Percentiles rank a stretch among this genome's conserved stretches.
phyloP scores from a whole-genome alignment of 2,888 invertebrate species.

The Pogonocherus hispidulus region DNA sequence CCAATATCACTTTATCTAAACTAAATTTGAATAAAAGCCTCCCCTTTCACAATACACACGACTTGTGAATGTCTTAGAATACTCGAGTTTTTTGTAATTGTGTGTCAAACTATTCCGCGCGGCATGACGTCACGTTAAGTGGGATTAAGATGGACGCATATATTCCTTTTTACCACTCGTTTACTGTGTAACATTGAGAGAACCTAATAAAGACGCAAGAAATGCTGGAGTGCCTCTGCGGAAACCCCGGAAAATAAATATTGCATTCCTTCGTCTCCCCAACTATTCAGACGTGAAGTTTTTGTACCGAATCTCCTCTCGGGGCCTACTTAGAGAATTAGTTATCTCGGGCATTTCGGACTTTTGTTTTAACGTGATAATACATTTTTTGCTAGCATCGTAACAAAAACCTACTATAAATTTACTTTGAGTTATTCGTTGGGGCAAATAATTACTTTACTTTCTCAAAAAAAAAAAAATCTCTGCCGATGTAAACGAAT shows the following conservation, averaged over 20 bases:
- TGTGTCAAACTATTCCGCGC: no score
- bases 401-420: background rate
- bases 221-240: background rate
- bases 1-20: no score
- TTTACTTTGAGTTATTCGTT: background rate
- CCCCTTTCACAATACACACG: no score
- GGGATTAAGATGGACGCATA: background rate
- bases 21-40: no score
- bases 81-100: no score
- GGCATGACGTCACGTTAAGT: no score
- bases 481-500: no score
- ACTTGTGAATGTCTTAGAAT: no score
- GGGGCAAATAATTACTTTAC: background rate
- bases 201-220: background rate
- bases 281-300: background rate
- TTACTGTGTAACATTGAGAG: background rate
- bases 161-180: background rate
- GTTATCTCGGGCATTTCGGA: constrained; percentile 9
- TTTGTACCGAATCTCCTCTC: background rate
- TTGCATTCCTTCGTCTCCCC: background rate
- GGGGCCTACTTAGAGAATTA: constrained; percentile 12
- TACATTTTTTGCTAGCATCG: background rate
- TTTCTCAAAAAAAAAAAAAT: no score
- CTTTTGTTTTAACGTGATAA: constrained; percentile 12
- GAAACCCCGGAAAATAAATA: background rate